A percentile compares a stretch with the other conserved stretches of the same genome.
Evolutionary conservation across 2,113 vertebrate genomes (phyloP).

Genomic region (Physeter macrocephalus): DNA sequence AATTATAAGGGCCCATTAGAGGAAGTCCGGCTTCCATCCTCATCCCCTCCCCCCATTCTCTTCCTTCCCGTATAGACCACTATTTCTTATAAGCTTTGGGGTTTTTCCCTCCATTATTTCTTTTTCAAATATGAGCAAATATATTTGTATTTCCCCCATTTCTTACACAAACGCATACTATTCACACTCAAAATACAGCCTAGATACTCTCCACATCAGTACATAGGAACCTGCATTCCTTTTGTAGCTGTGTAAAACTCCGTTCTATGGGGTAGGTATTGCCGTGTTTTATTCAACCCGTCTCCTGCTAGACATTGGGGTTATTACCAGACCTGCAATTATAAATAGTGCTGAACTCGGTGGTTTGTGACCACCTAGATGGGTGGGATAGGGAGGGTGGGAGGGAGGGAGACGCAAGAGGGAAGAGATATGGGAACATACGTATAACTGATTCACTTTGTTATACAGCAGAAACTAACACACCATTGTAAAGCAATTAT

Average conservation of each 20-base stretch:
- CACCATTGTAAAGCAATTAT: no score
- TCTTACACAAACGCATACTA: neutral
- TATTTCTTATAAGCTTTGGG: neutral
- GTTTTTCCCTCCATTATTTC: neutral
- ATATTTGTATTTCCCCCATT: neutral
- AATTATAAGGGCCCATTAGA: no score
- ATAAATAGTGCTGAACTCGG: neutral
- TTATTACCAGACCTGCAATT: neutral
- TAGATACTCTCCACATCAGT: neutral
- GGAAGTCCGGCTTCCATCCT: rapidly evolving
- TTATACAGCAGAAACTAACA: no score
- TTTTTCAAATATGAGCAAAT: neutral
- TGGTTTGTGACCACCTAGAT: no score
- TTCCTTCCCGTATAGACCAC: neutral
- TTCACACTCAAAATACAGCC: neutral
- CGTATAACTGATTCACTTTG: no score
- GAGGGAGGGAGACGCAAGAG: no score
- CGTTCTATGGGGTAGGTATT: rapidly evolving
- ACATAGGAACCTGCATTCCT: rapidly evolving
- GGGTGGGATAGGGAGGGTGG: no score
- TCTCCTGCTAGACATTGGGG: neutral
- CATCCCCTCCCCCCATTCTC: rapidly evolving
- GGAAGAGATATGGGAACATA: no score
- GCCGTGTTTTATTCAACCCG: rapidly evolving
- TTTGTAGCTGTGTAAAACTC: rapidly evolving